phyloP scores from a whole-genome alignment of 2,888 invertebrate genomes.

The Brassicogethes aeneus region DNA sequence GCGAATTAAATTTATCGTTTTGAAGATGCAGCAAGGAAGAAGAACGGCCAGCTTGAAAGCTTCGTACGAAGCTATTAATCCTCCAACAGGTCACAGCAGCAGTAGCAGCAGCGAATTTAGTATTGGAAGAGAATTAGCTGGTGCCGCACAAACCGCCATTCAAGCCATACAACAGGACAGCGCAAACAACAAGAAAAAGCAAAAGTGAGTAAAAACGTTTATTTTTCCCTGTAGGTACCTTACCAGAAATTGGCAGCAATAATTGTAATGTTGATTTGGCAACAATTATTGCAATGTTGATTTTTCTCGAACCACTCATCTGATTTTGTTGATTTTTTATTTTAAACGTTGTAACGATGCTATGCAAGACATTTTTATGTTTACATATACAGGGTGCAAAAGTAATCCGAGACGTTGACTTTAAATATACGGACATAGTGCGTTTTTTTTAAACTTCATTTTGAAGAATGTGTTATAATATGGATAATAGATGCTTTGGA shows the following conservation, averaged over 20 bases:
- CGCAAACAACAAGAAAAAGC: constrained; percentile 54
- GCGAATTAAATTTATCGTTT: no score
- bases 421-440: no score
- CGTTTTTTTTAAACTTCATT: no score
- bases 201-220: constrained; percentile 47
- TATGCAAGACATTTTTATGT: no score
- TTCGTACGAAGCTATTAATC: constrained; percentile 83
- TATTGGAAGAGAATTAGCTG: constrained; percentile 61
- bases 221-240: constrained; percentile 1
- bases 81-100: constrained; percentile 43
- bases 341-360: neutral
- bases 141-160: constrained; percentile 63
- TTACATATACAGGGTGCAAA: no score
- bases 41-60: constrained; percentile 91
- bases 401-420: no score
- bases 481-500: no score
- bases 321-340: no score
- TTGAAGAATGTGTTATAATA: no score
- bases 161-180: constrained; percentile 54
- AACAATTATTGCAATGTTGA: neutral
- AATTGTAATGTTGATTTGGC: neutral
- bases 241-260: neutral
- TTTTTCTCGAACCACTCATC: neutral
- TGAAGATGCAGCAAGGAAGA: constrained; percentile 92
- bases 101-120: constrained; percentile 55